Evolutionary conservation across 2,888 invertebrate species (phyloP).

Genomic region (Ophion ventricosus): DNA sequence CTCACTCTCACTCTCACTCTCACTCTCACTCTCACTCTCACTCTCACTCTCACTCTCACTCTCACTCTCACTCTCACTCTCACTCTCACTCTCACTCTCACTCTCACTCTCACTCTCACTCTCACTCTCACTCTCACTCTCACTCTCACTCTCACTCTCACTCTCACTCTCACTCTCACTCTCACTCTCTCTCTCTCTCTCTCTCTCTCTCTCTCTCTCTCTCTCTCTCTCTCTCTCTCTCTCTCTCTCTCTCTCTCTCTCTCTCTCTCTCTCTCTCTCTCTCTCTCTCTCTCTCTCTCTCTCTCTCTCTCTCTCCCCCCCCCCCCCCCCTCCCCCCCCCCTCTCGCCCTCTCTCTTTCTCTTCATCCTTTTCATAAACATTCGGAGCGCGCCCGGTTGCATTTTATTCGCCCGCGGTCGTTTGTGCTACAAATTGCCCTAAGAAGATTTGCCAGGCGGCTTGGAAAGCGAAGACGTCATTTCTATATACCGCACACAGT

Average conservation of each 20-base stretch:
- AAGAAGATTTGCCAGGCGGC: slow-evolving; percentile 73
- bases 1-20: background rate
- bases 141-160: slow-evolving; percentile 46
- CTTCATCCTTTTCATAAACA: slow-evolving; percentile 71
- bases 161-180: slow-evolving; percentile 46
- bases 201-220: slow-evolving; percentile 53
- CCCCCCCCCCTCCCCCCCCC: background rate
- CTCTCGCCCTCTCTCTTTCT: slow-evolving; percentile 51
- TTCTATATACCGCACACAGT: background rate
- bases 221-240: slow-evolving; percentile 45
- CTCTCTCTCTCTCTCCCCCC: slow-evolving; percentile 21
- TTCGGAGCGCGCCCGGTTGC: slow-evolving; percentile 38
- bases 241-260: slow-evolving; percentile 11
- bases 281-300: slow-evolving; percentile 45
- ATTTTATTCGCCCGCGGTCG: slow-evolving; percentile 72
- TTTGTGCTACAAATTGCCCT: slow-evolving; percentile 77
- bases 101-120: slow-evolving; percentile 45
- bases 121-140: background rate
- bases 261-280: slow-evolving; percentile 53
- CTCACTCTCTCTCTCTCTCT: slow-evolving; percentile 11
- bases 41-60: slow-evolving; percentile 45
- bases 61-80: background rate
- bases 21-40: slow-evolving; percentile 46
- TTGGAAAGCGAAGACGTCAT: background rate
- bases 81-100: slow-evolving; percentile 46